Conservation (phyloP, 2,797 vertebrate genomes). For the Hypotaenidia okinawae region DNA sequence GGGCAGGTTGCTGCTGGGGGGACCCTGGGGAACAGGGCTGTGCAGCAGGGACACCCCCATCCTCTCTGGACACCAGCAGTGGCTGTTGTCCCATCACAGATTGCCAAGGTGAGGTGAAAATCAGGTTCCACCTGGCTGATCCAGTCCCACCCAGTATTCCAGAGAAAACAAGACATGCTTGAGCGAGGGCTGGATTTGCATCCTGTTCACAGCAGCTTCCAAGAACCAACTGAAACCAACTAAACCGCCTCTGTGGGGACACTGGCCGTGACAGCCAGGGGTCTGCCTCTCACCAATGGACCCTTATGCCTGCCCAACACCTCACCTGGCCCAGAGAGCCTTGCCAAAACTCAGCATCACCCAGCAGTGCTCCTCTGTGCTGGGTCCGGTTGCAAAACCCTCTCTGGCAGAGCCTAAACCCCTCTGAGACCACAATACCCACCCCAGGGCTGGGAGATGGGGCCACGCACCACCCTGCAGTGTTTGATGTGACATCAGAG, state of each 20-base stretch:
- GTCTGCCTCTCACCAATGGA: fast-evolving
- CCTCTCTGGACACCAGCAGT: fast-evolving
- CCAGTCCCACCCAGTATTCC: neutral
- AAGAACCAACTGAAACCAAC: neutral
- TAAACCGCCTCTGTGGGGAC: too few species aligned
- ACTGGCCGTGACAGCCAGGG: fast-evolving
- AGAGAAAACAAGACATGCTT: fast-evolving
- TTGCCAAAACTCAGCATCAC: fast-evolving
- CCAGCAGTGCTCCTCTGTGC: neutral
- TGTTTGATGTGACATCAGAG: fast-evolving
- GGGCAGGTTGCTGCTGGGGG: neutral
- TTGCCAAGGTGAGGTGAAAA: neutral
- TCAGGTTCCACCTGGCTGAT: neutral
- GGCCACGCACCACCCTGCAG: fast-evolving
- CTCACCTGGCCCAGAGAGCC: fast-evolving
- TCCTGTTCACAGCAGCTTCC: neutral
- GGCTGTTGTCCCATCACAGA: neutral
- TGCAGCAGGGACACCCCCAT: fast-evolving
- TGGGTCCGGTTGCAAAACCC: neutral
- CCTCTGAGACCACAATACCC: neutral
- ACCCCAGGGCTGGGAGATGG: fast-evolving
- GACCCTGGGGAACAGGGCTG: neutral
- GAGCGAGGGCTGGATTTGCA: neutral
- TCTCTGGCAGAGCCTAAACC: neutral
- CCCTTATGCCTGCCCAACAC: neutral